A percentile compares a stretch with the other conserved stretches of the same genome.
Evolutionary conservation across 1,140 invertebrate species (phyloP).

Genomic region (Amphibalanus amphitrite): DNA sequence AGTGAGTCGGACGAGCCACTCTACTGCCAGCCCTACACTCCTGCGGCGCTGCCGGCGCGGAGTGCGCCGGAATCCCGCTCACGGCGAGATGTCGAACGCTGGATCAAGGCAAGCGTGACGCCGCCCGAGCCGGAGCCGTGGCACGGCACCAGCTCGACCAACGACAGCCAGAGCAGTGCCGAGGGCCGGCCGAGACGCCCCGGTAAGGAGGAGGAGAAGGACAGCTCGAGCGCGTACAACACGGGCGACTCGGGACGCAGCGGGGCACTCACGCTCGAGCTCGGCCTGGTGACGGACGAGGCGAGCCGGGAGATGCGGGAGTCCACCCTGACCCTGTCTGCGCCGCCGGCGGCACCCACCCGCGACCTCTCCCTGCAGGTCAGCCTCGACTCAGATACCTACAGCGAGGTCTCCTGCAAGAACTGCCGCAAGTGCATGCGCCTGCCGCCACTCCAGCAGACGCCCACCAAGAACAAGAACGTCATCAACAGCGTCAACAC

Average conservation of each 20-base stretch:
- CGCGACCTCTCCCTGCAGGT: constrained; percentile 17
- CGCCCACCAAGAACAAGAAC: constrained; percentile 4
- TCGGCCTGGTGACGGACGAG: constrained; percentile 30
- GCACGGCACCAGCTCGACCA: constrained; percentile 5
- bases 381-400: constrained; percentile 18
- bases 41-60: not conserved
- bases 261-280: constrained; percentile 35
- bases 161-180: constrained; percentile 4
- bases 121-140: constrained; percentile 4
- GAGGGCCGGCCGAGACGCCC: not conserved
- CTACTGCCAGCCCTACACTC: constrained; percentile 45
- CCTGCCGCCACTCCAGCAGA: constrained; percentile 20
- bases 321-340: constrained; percentile 16
- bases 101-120: no score
- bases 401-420: constrained; percentile 24
- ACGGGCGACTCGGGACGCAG: constrained; percentile 56
- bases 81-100: not conserved
- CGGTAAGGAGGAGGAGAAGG: constrained; percentile 29
- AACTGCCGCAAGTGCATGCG: constrained; percentile 16
- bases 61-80: not conserved
- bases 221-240: constrained; percentile 56
- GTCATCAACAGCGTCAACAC: constrained; percentile 7
- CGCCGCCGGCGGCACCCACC: constrained; percentile 15
- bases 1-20: constrained; percentile 39
- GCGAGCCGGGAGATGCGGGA: constrained; percentile 16